Evolutionary conservation across 2,797 vertebrate genomes (phyloP), one percentile per base, ranked within the genome.

Genomic region (Sitta carolinensis): DNA sequence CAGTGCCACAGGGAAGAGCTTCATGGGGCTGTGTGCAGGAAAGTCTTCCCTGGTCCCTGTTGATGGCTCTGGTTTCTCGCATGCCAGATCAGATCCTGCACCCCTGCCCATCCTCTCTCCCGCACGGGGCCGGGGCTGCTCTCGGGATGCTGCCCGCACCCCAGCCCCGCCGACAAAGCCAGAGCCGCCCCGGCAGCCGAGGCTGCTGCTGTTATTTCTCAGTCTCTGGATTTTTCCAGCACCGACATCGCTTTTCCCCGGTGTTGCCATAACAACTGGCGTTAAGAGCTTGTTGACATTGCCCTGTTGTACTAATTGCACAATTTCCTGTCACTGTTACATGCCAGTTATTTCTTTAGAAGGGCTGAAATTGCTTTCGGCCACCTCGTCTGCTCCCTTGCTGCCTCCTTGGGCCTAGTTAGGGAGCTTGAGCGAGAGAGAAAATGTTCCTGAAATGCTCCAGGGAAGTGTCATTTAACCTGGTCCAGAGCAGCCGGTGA

Each of bases 211-310:
- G 62, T 89, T 96, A 72, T 93, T 93, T 80, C 87, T 90, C 58
- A 64, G 83, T 43, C 78, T 94, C 89, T 83, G 34, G 11, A 82
- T 95, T 96, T 96, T 96, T 94, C 91, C 91, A 93, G 68, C 85
- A 66, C 79, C 22, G 18, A 88, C 88, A 95, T 84, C 3, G 3
- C 89, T 94, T 96, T 94, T 92, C 76, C 76, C 85, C 91, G 87
- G 89, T 89, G 97, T 97, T 97, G 93, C 96, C 96, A 97, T 97
- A 97, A 97, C 97, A 96, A 97, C 96, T 94, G 95, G 92, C 91
- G 1, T 96, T 96, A 96, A 95, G 90, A 93, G 96, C 96, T 96
- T 97, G 96, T 97, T 97, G 97, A 97, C 96, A 97, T 89, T 96
- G 97, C 95, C 97, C 94, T 42, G 87, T 94, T 97, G 94, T 92